Base-by-base conservation (phyloP, 2,113 vertebrate species). In the Eleginops maclovinus region DNA sequence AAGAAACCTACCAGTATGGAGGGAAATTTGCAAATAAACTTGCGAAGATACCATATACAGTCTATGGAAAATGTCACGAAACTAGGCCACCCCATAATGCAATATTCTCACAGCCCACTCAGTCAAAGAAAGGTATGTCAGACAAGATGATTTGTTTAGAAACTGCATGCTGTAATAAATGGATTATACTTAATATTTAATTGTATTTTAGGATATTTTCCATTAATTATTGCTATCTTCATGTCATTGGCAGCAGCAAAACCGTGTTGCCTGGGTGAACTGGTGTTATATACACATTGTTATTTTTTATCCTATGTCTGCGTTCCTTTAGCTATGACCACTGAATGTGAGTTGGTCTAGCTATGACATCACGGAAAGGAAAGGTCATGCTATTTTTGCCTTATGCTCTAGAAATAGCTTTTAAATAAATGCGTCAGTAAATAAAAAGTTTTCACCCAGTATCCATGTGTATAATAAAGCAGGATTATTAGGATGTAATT, bases 371-470 rank as follows among this genome's bases (percentile, higher is more conserved):
- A 55, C 28, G 11, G 24, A 68, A 10, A 67, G 36, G 1, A 72
- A 62, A 90, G 85, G 87, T 84, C 83, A 84, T 0, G 43, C 24
- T 87, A 83, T 91, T 88, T 73, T 77, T 71, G 46, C 54, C 49
- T 51, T 49, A 66, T 41, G 59, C 36, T 60, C 65, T 8, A 56
- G 41, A 61, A 85, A 80, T 72, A 77, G n/a, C 36, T 72, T 26
- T 50, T 21, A 11, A 15, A 63, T 60, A 70, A 81, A 81, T 69
- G 58, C 0, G 21, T 21, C 17, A 58, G 67, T 60, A 62, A 68
- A 71, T 3, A 1, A 1, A 73, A 55, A 10, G 6, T 50, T 59
- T 73, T 54, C 2, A 0, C 54, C 16, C 2, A 1, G 24, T 46
- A 47, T 69, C 63, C n/a, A 8, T 9, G 0, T 16, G 8, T 40